Conservation (phyloP, 2,888 invertebrate species). For the Tetrapedia diversipes region DNA sequence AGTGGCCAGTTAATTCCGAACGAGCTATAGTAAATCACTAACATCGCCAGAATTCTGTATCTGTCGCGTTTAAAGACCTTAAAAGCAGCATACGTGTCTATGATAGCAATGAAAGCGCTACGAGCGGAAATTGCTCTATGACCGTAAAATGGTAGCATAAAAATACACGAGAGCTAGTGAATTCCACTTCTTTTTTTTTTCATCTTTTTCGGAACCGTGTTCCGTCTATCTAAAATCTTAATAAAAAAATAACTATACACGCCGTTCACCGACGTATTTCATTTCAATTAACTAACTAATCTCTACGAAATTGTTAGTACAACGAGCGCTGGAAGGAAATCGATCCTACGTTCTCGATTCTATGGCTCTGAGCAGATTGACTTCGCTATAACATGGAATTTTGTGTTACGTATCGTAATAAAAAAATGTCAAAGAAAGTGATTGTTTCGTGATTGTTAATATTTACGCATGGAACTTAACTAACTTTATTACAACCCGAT, state of each 20-base stretch:
- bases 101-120: constrained; percentile 58
- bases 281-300: constrained; percentile 17
- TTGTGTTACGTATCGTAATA: no score
- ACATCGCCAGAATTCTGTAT: constrained; percentile 4
- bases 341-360: not conserved
- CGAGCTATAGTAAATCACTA: constrained; percentile 18
- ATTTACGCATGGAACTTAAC: not conserved
- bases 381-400: not conserved
- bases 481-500: not conserved
- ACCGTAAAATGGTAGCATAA: constrained; percentile 53
- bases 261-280: not conserved
- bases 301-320: not conserved
- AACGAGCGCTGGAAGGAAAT: constrained; percentile 14
- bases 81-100: constrained; percentile 57
- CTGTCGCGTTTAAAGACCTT: constrained; percentile 21
- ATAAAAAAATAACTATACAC: constrained; percentile 41
- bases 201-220: not conserved
- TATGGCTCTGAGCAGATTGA: not conserved
- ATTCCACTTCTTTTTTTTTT: not conserved
- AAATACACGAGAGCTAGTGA: not conserved
- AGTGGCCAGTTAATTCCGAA: not conserved
- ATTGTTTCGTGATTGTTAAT: not conserved
- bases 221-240: not conserved
- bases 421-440: not conserved
- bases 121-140: constrained; percentile 40